Conservation (phyloP, 2,113 vertebrate species). For the Tragelaphus strepsiceros region DNA sequence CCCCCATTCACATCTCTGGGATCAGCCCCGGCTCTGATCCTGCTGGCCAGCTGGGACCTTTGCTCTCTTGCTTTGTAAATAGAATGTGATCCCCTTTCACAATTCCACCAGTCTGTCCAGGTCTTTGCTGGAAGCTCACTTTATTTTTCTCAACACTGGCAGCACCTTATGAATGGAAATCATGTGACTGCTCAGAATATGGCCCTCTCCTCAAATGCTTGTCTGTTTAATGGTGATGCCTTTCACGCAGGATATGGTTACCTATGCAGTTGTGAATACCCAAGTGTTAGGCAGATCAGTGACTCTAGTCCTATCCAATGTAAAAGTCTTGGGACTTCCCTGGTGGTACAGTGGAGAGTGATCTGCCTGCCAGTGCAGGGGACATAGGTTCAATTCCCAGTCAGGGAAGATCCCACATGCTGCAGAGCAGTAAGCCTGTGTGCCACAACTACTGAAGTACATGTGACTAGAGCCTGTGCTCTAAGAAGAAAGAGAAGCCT, state of each 20-base stretch:
- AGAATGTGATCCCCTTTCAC: background rate
- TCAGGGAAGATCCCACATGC: background rate
- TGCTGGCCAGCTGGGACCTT: background rate
- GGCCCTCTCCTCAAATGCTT: background rate
- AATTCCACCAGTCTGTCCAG: background rate
- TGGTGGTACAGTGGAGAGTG: background rate
- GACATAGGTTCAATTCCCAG: background rate
- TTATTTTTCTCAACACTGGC: slow-evolving; percentile 33
- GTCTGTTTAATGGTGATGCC: background rate
- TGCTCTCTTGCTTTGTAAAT: slow-evolving; percentile 32
- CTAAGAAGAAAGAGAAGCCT: background rate
- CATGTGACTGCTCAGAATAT: background rate
- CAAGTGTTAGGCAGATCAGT: background rate
- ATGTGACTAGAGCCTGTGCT: background rate
- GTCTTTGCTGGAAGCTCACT: background rate
- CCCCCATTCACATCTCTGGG: background rate
- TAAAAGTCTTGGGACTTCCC: background rate
- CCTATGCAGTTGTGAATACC: background rate
- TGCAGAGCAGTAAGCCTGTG: background rate
- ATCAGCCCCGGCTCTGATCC: background rate
- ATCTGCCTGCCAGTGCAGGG: background rate
- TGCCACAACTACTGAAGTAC: background rate
- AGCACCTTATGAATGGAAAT: slow-evolving; percentile 2
- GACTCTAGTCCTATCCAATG: background rate
- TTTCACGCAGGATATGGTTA: background rate